A percentile compares a stretch with the other conserved stretches of the same genome.
Conservation (phyloP, 1,140 invertebrate genomes). For the Drosophila malerkotliana region DNA sequence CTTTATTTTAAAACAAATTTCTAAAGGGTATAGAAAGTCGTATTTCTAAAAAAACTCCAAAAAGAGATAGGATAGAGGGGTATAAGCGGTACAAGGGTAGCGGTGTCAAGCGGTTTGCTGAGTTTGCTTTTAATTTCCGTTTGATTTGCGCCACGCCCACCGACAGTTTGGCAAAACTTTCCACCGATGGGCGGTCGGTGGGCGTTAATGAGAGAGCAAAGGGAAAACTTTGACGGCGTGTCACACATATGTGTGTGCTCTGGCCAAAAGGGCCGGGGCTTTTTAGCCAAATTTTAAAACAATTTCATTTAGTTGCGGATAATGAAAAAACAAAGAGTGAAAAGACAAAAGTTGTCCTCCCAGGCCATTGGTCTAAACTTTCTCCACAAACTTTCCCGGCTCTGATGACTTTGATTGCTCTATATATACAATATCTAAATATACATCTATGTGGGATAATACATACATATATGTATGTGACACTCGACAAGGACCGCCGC, state of each 20-base stretch:
- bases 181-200: neutral
- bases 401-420: slow-evolving; percentile 40
- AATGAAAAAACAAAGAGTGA: slow-evolving; percentile 24
- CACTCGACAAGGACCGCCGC: slow-evolving; percentile 35
- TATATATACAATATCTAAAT: neutral
- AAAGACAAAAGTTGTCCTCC: slow-evolving; percentile 37
- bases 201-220: slow-evolving; percentile 24
- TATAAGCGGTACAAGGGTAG: neutral
- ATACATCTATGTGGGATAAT: neutral
- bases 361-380: slow-evolving; percentile 44
- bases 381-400: neutral
- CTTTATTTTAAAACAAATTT: too few species aligned
- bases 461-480: neutral
- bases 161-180: slow-evolving; percentile 14
- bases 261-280: neutral
- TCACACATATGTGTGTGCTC: slow-evolving; percentile 7
- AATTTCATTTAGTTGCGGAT: slow-evolving; percentile 61
- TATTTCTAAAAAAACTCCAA: too few species aligned
- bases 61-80: neutral
- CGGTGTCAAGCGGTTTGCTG: slow-evolving; percentile 30
- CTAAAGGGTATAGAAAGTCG: neutral
- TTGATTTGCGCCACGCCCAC: slow-evolving; percentile 60
- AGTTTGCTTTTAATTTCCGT: slow-evolving; percentile 67
- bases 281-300: slow-evolving; percentile 66
- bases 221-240: slow-evolving; percentile 28